A percentile compares a stretch with the other conserved stretches of the same genome.
phyloP scores from a whole-genome alignment of 2,113 vertebrate genomes.

The Antechinus stuartii region DNA sequence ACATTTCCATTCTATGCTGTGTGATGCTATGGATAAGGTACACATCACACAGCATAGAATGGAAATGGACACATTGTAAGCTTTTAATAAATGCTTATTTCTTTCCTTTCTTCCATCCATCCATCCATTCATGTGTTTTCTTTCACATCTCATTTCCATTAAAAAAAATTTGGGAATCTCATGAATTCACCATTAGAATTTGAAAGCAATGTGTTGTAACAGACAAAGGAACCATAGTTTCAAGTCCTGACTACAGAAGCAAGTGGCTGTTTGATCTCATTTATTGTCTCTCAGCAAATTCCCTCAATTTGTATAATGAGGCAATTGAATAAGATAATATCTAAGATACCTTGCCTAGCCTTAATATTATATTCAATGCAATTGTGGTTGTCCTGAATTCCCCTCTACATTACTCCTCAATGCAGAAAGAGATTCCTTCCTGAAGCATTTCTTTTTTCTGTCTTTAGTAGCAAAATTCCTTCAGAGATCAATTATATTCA shows the following conservation, averaged over 20 bases:
- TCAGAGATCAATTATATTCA: not conserved
- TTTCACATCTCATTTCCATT: not conserved
- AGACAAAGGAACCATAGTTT: not conserved
- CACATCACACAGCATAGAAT: too few species aligned
- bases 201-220: not conserved
- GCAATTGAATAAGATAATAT: not conserved
- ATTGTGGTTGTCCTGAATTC: not conserved
- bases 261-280: not conserved
- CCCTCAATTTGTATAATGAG: not conserved
- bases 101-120: not conserved
- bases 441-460: not conserved
- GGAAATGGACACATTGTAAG: not conserved
- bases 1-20: not conserved
- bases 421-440: not conserved
- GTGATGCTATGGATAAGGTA: not conserved
- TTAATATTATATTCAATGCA: not conserved
- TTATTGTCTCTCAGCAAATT: not conserved
- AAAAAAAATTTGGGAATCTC: not conserved
- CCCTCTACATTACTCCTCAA: not conserved
- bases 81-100: not conserved
- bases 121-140: not conserved
- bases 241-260: not conserved
- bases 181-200: not conserved
- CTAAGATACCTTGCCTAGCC: not conserved
- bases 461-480: not conserved